phyloP scores from a whole-genome alignment of 2,113 vertebrate genomes.

The Dasyornis broadbenti region DNA sequence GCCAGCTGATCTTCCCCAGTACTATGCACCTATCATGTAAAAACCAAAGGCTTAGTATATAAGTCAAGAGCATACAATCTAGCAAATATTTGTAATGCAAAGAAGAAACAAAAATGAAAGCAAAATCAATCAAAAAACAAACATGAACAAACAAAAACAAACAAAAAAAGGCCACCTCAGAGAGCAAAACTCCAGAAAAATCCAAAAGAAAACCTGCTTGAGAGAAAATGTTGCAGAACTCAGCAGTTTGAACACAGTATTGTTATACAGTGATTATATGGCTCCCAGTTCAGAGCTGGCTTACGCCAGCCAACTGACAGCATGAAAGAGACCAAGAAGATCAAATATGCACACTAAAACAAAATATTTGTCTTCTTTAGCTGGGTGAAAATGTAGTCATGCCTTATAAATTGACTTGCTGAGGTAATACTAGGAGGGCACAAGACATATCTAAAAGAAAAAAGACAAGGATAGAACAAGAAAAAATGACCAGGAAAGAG shows the following conservation, averaged over 20 bases:
- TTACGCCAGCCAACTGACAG: not conserved
- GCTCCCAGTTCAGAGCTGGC: not conserved
- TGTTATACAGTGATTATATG: not conserved
- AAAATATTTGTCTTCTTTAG: not conserved
- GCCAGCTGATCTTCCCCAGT: not conserved
- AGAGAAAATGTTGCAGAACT: not conserved
- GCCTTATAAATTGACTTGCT: not conserved
- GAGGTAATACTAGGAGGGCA: not conserved
- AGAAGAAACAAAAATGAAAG: not conserved
- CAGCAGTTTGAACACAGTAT: not conserved
- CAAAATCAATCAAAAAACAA: too few species aligned
- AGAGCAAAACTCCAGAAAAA: not conserved
- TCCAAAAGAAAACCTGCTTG: not conserved
- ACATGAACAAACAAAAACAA: too few species aligned
- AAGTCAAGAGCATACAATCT: not conserved
- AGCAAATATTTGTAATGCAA: not conserved
- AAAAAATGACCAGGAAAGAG: not conserved
- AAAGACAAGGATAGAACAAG: not conserved
- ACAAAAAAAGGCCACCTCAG: not conserved
- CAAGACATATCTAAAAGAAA: not conserved
- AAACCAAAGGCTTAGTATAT: not conserved
- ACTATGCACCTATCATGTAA: not conserved
- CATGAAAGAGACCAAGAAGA: not conserved
- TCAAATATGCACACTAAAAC: not conserved
- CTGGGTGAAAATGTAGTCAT: not conserved